Conservation (phyloP, 2,888 invertebrate genomes). For the Geophilus truncorum region DNA sequence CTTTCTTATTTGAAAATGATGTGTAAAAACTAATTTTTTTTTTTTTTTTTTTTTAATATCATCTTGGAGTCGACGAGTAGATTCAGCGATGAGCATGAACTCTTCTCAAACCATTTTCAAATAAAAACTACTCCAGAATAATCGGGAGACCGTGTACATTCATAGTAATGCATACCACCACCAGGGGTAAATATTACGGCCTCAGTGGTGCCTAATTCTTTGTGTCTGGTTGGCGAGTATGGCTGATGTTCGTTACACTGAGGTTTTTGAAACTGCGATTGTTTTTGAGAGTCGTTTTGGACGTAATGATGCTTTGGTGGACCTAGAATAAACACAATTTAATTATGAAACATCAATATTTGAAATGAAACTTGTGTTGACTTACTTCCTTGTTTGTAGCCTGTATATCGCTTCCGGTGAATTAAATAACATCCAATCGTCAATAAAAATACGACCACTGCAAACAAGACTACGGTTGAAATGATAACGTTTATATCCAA, state of each 20-base stretch:
- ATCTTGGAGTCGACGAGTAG: too few relatives aligned
- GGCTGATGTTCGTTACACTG: background rate
- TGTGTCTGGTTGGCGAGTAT: background rate
- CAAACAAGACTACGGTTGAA: constrained; percentile 34
- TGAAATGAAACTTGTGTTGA: background rate
- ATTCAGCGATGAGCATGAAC: too few relatives aligned
- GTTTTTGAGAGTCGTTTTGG: constrained; percentile 5
- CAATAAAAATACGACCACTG: constrained; percentile 35
- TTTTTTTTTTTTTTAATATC: too few relatives aligned
- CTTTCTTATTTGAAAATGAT: too few relatives aligned
- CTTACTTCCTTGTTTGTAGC: constrained; percentile 35
- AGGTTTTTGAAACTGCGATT: background rate
- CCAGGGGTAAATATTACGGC: background rate
- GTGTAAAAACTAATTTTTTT: too few relatives aligned
- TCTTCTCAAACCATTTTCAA: too few relatives aligned
- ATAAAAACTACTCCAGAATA: too few relatives aligned
- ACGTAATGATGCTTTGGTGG: constrained; percentile 4
- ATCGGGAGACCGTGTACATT: too few relatives aligned
- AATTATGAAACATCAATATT: background rate
- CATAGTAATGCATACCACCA: background rate
- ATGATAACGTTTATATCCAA: constrained; percentile 37
- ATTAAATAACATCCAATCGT: constrained; percentile 35
- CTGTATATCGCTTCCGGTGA: constrained; percentile 31
- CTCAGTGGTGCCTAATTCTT: background rate
- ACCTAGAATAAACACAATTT: background rate